These are phyloP conservation scores for Phengaris arion DNA, from an alignment of 2,888 invertebrate species.

Conservation along the genomic window DNA sequence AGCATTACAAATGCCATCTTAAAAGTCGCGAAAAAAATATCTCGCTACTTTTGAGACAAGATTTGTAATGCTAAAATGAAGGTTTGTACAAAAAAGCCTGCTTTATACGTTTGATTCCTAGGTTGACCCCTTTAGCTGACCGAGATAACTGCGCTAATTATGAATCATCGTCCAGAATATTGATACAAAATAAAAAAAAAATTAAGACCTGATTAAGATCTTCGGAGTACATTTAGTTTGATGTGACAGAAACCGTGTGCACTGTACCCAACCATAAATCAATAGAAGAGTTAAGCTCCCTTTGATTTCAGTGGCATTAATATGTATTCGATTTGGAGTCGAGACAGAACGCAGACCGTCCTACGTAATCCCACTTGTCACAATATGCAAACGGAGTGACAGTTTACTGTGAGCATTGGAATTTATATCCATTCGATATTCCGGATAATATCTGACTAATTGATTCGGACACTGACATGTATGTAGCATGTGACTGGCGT, in stretches of 20 bases:
- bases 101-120: no score
- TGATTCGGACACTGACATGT: slow-evolving; percentile 37
- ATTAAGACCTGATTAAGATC: slow-evolving; percentile 28
- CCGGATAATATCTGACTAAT: slow-evolving; percentile 50
- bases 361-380: slow-evolving; percentile 66
- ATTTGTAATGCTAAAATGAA: no score
- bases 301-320: slow-evolving; percentile 70
- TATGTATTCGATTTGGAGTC: slow-evolving; percentile 69
- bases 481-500: slow-evolving; percentile 15
- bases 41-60: no score
- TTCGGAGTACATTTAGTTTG: slow-evolving; percentile 33
- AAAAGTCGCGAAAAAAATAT: no score
- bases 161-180: neutral
- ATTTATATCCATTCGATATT: slow-evolving; percentile 49
- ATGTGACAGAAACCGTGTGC: slow-evolving; percentile 37
- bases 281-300: slow-evolving; percentile 55
- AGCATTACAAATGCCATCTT: no score
- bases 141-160: no score
- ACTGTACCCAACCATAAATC: slow-evolving; percentile 42
- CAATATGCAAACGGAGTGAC: slow-evolving; percentile 58
- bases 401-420: slow-evolving; percentile 59
- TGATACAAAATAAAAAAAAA: neutral
- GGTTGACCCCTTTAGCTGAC: no score
- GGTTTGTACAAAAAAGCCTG: no score
- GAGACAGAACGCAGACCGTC: slow-evolving; percentile 61